A percentile compares a stretch with the other conserved stretches of the same genome.
Conservation (phyloP, 2,888 invertebrate species). For the Sesia bembeciformis region DNA sequence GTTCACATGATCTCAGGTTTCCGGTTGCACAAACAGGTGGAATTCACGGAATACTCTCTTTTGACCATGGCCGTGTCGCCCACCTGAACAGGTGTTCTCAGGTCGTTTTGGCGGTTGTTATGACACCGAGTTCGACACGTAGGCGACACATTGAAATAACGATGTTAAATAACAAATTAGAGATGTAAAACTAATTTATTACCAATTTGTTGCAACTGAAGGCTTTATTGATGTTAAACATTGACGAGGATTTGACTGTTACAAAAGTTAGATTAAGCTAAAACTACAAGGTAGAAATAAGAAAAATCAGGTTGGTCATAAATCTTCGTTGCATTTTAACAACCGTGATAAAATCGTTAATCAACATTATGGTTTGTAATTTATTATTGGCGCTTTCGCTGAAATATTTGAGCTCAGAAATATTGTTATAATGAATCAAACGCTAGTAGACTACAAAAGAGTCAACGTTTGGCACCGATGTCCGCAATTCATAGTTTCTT, state of each 20-base stretch:
- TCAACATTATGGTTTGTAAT: neutral
- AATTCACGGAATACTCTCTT: slow-evolving; percentile 30
- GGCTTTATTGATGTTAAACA: too few species aligned
- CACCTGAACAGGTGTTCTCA: slow-evolving; percentile 58
- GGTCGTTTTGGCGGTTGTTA: slow-evolving; percentile 27
- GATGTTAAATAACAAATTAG: too few species aligned
- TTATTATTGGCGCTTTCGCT: slow-evolving; percentile 10
- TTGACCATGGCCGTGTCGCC: slow-evolving; percentile 46
- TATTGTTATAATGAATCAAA: slow-evolving; percentile 37
- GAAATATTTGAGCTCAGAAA: slow-evolving; percentile 17
- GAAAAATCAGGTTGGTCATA: too few species aligned
- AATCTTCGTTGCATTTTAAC: too few species aligned
- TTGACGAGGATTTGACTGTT: too few species aligned
- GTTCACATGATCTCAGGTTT: slow-evolving; percentile 9
- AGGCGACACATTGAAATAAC: slow-evolving; percentile 16
- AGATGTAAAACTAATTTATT: too few species aligned
- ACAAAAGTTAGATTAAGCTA: too few species aligned
- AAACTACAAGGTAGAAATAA: too few species aligned
- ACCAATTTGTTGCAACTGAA: too few species aligned
- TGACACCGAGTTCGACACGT: slow-evolving; percentile 31
- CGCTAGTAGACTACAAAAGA: slow-evolving; percentile 43
- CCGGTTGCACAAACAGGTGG: slow-evolving; percentile 27
- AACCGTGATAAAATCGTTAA: neutral
- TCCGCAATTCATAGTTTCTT: slow-evolving; percentile 35
- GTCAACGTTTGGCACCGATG: slow-evolving; percentile 42